phyloP scores from a whole-genome alignment of 2,797 vertebrate species.

The Ptychadena robeensis region DNA sequence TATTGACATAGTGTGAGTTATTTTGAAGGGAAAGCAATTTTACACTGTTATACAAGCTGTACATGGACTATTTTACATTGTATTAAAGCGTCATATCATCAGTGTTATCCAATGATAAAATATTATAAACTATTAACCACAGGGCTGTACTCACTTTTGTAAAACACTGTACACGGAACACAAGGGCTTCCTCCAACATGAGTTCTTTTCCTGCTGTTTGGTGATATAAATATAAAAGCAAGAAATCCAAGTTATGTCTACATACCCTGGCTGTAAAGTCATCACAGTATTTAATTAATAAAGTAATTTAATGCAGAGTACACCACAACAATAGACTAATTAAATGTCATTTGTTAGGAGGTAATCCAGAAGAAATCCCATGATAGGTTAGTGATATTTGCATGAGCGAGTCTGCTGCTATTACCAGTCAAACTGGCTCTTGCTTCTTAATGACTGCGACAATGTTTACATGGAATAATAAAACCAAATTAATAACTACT shows the following conservation, averaged over 20 bases:
- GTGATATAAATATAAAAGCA: slow-evolving; percentile 26
- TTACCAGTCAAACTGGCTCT: slow-evolving; percentile 34
- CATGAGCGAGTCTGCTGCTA: slow-evolving; percentile 33
- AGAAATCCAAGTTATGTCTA: slow-evolving; percentile 36
- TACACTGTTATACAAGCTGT: no score
- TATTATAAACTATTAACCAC: no score
- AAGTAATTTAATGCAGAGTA: slow-evolving; percentile 51
- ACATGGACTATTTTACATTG: no score
- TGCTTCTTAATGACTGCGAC: slow-evolving; percentile 41
- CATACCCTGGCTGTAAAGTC: slow-evolving; percentile 37
- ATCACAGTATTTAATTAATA: slow-evolving; percentile 56
- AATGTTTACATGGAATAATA: slow-evolving; percentile 56
- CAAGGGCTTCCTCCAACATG: background rate
- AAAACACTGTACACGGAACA: no score
- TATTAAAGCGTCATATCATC: no score
- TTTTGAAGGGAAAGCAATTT: no score
- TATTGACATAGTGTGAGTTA: no score
- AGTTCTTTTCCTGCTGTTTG: background rate
- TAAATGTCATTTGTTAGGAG: slow-evolving; percentile 56
- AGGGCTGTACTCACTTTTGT: no score
- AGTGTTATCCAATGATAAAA: no score
- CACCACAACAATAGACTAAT: slow-evolving; percentile 48
- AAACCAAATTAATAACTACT: slow-evolving; percentile 55
- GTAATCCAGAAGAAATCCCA: background rate
- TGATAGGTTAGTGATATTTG: slow-evolving; percentile 39